Percentiles rank a stretch among this genome's conserved stretches.
phyloP scores from a whole-genome alignment of 2,888 invertebrate species.

The Lacanobia wlatinum region DNA sequence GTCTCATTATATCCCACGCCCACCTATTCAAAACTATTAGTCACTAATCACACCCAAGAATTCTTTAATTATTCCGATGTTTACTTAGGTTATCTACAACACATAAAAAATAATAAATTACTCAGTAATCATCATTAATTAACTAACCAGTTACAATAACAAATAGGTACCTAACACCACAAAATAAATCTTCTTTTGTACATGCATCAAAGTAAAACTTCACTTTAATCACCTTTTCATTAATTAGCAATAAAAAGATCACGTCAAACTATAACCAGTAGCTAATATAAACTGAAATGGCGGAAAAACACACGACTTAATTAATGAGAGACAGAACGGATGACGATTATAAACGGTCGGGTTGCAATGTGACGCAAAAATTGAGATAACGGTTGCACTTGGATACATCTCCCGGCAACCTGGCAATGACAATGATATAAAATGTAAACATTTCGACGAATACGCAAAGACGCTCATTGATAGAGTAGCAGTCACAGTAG shows the following conservation, averaged over 20 bases:
- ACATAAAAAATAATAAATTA: neutral
- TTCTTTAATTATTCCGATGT: neutral
- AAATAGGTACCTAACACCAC: neutral
- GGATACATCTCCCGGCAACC: conserved; percentile 1
- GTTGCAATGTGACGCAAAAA: conserved; percentile 38
- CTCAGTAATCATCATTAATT: neutral
- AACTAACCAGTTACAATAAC: neutral
- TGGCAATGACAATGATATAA: conserved; percentile 33
- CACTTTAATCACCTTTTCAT: neutral
- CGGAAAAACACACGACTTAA: conserved; percentile 32
- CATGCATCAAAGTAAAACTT: no score
- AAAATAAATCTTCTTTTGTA: neutral
- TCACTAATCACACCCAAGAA: neutral
- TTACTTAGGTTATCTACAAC: neutral
- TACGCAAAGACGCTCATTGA: conserved; percentile 21
- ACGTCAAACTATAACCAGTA: conserved; percentile 32
- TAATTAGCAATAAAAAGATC: neutral
- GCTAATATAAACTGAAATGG: conserved; percentile 30
- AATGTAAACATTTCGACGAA: conserved; percentile 29
- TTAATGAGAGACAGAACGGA: conserved; percentile 19
- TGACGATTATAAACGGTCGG: conserved; percentile 19
- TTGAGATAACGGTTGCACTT: conserved; percentile 50
- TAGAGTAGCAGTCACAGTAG: neutral
- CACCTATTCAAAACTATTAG: no score
- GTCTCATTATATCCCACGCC: no score